These are phyloP conservation scores for Sicus ferrugineus DNA, from an alignment of 2,888 invertebrate species.

Conservation along the genomic window DNA sequence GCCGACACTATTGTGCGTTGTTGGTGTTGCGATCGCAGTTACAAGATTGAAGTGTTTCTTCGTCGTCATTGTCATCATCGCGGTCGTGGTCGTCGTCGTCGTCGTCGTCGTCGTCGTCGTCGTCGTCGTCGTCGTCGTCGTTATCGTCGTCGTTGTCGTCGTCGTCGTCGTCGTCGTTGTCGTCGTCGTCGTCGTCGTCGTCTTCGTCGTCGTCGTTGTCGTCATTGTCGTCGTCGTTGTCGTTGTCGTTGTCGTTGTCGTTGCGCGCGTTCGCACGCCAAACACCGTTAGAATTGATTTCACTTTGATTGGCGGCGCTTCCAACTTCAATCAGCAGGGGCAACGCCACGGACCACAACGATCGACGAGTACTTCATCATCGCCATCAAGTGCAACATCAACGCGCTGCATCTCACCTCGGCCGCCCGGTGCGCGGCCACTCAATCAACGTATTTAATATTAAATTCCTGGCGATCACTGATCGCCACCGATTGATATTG, in stretches of 20 bases:
- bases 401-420: too few species aligned
- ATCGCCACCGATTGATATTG: conserved; percentile 47
- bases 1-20: too few species aligned
- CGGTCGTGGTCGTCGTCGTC: conserved; percentile 9
- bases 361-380: too few species aligned
- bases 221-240: conserved; percentile 1
- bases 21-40: conserved; percentile 9
- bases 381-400: conserved; percentile 14
- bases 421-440: conserved; percentile 29
- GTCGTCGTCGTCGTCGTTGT: not conserved
- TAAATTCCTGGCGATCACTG: conserved; percentile 44
- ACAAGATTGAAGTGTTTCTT: too few species aligned
- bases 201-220: not conserved
- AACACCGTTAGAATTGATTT: conserved; percentile 42
- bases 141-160: not conserved
- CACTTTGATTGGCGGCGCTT: conserved; percentile 38
- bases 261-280: too few species aligned
- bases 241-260: conserved; percentile 22
- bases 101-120: conserved; percentile 32
- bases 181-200: conserved; percentile 1
- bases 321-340: too few species aligned
- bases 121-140: conserved; percentile 25
- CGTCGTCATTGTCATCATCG: not conserved
- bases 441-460: conserved; percentile 47
- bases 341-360: too few species aligned